Evolutionary conservation across 1,140 invertebrate species (phyloP), one percentile per base, ranked within the genome.

Genomic region (Penaeus vannamei): DNA sequence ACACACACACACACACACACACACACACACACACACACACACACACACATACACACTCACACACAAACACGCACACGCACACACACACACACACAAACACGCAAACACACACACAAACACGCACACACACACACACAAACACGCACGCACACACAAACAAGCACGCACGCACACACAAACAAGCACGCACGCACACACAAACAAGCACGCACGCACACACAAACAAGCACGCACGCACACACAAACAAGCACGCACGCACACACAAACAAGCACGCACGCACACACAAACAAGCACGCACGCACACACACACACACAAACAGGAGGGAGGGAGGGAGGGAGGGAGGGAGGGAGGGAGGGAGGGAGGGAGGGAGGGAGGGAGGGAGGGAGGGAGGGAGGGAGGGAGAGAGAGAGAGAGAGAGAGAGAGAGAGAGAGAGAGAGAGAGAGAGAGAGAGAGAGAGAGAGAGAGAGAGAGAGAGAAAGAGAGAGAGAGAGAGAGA

Each of bases 331-430:
- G 32, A 36, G 32, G 69, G 82, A 84, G 82, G 66, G 82, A 84
- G 82, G 64, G 82, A 64, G 61, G 36, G 82, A 84, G 81, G 64
- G 26, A 77, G 53, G 64, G 81, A 84, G 82, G 36, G 61, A 84
- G 82, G 66, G 82, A 84, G 82, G 66, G 82, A 84, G 82, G 66
- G 82, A 84, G 82, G 66, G 82, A 84, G 82, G 66, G 61, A 84
- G 53, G 36, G 81, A 60, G 36, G 42, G 53, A 60, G 29, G 22
- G 23, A 29, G 53, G 14, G 60, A 17, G 7, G 0, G 29, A 46
- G 22, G 14, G 32, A n/a, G 32, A 72, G 36, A 46, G 14, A 22
- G 53, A 3, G 4, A 22, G 20, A 36, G 46, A 46, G 26, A 72
- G 19, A 17, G 23, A 23, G 62, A 14, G n/a, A 42, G 22, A 69